Percentiles rank a stretch among this genome's conserved stretches.
phyloP scores from a whole-genome alignment of 1,140 invertebrate species.

The Musca domestica region DNA sequence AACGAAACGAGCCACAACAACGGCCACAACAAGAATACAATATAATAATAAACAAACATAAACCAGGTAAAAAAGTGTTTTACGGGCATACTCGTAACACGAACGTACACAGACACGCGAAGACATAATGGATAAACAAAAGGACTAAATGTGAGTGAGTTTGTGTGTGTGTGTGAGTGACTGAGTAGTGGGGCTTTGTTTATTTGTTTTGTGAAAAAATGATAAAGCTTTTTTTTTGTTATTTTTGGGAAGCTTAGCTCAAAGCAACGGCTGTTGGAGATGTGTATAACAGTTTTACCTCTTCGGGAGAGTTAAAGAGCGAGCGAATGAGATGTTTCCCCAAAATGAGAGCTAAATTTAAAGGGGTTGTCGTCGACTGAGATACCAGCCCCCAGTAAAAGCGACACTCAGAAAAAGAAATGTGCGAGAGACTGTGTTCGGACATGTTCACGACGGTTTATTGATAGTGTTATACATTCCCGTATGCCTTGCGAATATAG shows the following conservation, averaged over 20 bases:
- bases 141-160: neutral
- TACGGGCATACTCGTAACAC: too few relatives aligned
- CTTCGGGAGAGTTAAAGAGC: neutral
- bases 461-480: neutral
- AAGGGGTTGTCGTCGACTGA: neutral
- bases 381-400: neutral
- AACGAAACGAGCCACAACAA: neutral
- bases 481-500: neutral
- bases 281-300: neutral
- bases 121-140: neutral
- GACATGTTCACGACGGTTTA: neutral
- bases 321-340: neutral
- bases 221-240: neutral
- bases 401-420: neutral
- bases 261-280: neutral
- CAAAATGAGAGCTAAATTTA: neutral
- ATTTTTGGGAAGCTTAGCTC: neutral
- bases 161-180: too few relatives aligned
- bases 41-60: conserved; percentile 15
- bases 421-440: neutral
- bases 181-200: neutral
- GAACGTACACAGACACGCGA: too few relatives aligned
- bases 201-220: neutral
- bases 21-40: neutral
- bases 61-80: conserved; percentile 10